These are phyloP conservation scores for Lepidotrigona ventralis DNA, from an alignment of 1,140 invertebrate genomes.

Conservation along the genomic window DNA sequence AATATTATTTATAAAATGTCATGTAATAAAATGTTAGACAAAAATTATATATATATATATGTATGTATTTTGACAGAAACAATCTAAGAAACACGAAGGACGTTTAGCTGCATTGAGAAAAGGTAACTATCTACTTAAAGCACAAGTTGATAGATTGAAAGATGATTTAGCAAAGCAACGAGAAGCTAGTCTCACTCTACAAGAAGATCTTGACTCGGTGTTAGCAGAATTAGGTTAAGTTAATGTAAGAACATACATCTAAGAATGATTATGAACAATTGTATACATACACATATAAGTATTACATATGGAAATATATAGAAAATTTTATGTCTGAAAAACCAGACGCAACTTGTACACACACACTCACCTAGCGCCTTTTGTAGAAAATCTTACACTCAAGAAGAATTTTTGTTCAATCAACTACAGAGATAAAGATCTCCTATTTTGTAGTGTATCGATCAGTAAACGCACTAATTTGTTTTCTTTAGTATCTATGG, in stretches of 20 bases:
- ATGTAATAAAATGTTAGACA: background rate
- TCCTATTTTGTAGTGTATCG: background rate
- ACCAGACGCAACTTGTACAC: slow-evolving; percentile 37
- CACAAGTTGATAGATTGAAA: slow-evolving; percentile 91
- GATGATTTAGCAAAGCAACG: slow-evolving; percentile 91
- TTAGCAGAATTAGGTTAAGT: slow-evolving; percentile 85
- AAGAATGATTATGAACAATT: slow-evolving; percentile 52
- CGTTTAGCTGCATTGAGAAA: slow-evolving; percentile 89
- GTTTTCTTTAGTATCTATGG: slow-evolving; percentile 44
- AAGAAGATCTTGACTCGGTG: slow-evolving; percentile 91
- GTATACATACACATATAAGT: slow-evolving; percentile 59
- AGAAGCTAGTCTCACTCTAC: slow-evolving; percentile 86
- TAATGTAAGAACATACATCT: slow-evolving; percentile 37
- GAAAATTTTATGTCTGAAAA: slow-evolving; percentile 51
- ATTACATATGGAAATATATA: slow-evolving; percentile 61
- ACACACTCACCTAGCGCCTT: slow-evolving; percentile 32
- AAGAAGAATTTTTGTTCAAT: slow-evolving; percentile 38
- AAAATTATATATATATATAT: background rate
- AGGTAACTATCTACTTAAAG: slow-evolving; percentile 91
- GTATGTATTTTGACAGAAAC: slow-evolving; percentile 74
- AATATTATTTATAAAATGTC: slow-evolving; percentile 1
- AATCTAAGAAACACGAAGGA: slow-evolving; percentile 87
- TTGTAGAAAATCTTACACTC: slow-evolving; percentile 29
- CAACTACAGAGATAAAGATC: slow-evolving; percentile 2
- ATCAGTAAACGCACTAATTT: slow-evolving; percentile 28